Percentiles rank a stretch among this genome's conserved stretches.
phyloP scores from a whole-genome alignment of 2,797 vertebrate genomes.

The Pangasius djambal region DNA sequence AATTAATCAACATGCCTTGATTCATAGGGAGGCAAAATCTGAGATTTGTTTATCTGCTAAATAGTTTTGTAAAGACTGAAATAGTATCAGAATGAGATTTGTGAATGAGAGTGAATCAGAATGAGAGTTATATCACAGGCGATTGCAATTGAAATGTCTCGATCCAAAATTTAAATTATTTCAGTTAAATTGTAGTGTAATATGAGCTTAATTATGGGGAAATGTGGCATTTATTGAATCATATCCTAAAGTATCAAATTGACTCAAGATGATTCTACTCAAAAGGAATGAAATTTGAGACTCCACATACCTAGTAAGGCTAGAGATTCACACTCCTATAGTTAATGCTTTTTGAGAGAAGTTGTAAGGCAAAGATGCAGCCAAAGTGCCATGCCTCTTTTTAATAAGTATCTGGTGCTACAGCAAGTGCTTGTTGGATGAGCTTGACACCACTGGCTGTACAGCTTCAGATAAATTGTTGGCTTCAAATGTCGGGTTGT shows the following conservation, averaged over 20 bases:
- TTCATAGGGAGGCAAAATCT: no score
- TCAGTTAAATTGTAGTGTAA: not conserved
- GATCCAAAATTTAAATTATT: not conserved
- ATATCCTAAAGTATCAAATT: not conserved
- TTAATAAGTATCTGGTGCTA: not conserved
- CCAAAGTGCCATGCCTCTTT: not conserved
- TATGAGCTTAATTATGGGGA: not conserved
- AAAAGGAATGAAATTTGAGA: no score
- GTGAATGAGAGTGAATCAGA: no score
- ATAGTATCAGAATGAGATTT: not conserved
- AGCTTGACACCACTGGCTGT: not conserved
- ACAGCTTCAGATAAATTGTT: not conserved
- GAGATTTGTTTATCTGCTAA: not conserved
- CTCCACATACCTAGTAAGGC: no score
- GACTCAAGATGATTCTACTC: not conserved
- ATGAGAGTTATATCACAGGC: not conserved
- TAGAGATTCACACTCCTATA: no score
- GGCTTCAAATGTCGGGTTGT: not conserved
- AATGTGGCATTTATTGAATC: not conserved
- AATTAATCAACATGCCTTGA: not conserved
- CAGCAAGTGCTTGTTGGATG: not conserved
- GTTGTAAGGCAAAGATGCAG: not conserved
- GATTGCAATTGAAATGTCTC: not conserved
- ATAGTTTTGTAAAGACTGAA: not conserved
- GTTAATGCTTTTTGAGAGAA: not conserved